phyloP scores from a whole-genome alignment of 2,797 vertebrate genomes.

The Chromis chromis region DNA sequence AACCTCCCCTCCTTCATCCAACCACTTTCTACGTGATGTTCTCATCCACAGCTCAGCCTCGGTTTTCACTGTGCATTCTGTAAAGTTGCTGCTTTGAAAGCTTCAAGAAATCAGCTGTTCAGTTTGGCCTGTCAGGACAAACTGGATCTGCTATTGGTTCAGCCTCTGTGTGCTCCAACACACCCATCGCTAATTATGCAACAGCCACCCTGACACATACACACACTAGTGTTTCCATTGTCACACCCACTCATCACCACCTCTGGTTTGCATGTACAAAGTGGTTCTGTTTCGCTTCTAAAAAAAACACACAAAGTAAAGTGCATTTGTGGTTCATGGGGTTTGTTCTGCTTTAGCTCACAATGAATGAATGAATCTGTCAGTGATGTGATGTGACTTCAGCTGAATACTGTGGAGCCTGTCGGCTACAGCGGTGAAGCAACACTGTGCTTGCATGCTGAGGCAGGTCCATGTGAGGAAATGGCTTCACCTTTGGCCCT shows the following conservation, averaged over 20 bases:
- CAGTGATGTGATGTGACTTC: constrained; percentile 8
- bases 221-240: constrained; percentile 21
- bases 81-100: constrained; percentile 36
- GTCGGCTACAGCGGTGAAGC: constrained; percentile 28
- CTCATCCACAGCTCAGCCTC: neutral
- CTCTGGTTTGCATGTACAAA: constrained; percentile 20
- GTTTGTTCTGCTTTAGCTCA: neutral
- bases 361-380: neutral
- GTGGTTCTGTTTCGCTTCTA: constrained; percentile 20
- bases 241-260: constrained; percentile 48
- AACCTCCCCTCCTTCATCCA: too few species aligned
- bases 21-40: constrained; percentile 1
- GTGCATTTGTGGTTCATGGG: neutral
- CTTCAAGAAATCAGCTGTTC: constrained; percentile 51
- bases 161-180: constrained; percentile 50
- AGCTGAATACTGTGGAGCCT: neutral
- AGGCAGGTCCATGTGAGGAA: constrained; percentile 55
- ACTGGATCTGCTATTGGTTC: constrained; percentile 61
- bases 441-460: constrained; percentile 38
- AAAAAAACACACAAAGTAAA: constrained; percentile 12
- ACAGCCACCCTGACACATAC: constrained; percentile 43
- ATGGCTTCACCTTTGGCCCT: constrained; percentile 47
- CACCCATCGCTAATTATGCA: constrained; percentile 65
- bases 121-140: constrained; percentile 53
- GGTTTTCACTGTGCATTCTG: neutral